Base-by-base conservation (phyloP, 2,113 vertebrate species). In the Dascyllus trimaculatus region DNA sequence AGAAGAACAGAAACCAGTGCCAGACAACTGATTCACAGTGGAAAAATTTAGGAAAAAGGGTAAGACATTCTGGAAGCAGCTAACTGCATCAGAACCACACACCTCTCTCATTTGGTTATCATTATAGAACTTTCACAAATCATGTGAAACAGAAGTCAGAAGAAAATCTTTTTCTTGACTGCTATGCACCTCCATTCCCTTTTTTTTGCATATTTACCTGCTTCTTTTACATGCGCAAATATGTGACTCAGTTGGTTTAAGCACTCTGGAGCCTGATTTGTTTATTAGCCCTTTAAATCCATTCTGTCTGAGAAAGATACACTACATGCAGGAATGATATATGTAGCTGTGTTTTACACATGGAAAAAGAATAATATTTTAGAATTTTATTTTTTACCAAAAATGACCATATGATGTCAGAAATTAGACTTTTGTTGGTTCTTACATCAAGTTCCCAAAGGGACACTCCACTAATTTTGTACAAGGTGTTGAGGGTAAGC, bases 11-110 rank as follows among this genome's bases (percentile, higher is more conserved):
- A 38, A 60, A 38, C 59, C 9, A 1, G 60, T 53, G 56, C 82
- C 87, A 89, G 84, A 84, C 38, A 38, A 46, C 6, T 78, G 68
- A 83, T 84, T 86, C 80, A 81, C 29, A 2, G 18, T 57, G 59
- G 73, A 88, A 88, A 83, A 82, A 82, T 86, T 51, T 56, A 40
- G 71, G 9, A 35, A 61, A 73, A 78, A 51, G 26, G 22, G 57
- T 52, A 71, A 80, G 87, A 64, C 35, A 10, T 21, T 70, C 45
- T 24, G 18, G 7, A 19, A 35, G 65, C n/a, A 19, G 71, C 43
- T 17, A 46, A 75, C n/a, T 75, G 67, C 61, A 63, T 66, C 35
- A 82, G 40, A 62, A 49, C 45, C 32, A 26, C 51, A 72, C 25
- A 2, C 35, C 54, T 40, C 49, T 17, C 56, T 70, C 43, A 48